Conservation (phyloP, 2,888 invertebrate genomes). For the Caenorhabditis panamensis region DNA sequence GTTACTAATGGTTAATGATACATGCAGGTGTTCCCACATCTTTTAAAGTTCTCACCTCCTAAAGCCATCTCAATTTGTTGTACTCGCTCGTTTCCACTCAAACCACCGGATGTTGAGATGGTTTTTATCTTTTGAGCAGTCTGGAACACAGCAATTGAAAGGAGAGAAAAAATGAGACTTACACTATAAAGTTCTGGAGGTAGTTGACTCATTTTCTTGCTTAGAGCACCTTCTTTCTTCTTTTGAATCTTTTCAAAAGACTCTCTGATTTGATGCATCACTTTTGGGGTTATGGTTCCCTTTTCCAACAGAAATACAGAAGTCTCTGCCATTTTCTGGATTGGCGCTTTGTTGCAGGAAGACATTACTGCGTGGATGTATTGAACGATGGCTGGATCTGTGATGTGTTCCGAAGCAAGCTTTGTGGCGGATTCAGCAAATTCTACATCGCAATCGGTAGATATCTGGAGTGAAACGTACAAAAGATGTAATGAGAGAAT, state of each 20-base stretch:
- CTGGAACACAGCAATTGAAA: conserved; percentile 40
- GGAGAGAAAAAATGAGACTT: background rate
- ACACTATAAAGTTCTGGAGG: conserved; percentile 61
- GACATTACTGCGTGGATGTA: conserved; percentile 66
- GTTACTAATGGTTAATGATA: background rate
- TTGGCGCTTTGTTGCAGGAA: conserved; percentile 69
- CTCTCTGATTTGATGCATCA: conserved; percentile 52
- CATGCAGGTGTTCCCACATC: conserved; percentile 9
- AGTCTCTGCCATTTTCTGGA: conserved; percentile 67
- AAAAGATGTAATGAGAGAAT: no score
- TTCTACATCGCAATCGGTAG: conserved; percentile 65
- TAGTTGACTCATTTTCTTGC: conserved; percentile 46
- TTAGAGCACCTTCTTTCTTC: conserved; percentile 40
- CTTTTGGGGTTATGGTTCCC: conserved; percentile 53
- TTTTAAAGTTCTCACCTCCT: conserved; percentile 13
- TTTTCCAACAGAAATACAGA: conserved; percentile 59
- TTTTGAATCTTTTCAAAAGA: conserved; percentile 53
- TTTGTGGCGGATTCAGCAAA: conserved; percentile 63
- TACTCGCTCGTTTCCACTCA: conserved; percentile 56
- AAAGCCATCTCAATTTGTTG: conserved; percentile 47
- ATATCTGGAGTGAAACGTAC: conserved; percentile 45
- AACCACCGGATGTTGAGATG: conserved; percentile 49
- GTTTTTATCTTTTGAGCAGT: conserved; percentile 53
- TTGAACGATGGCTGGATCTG: conserved; percentile 54
- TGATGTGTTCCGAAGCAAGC: conserved; percentile 56